Evolutionary conservation across 2,797 vertebrate species (phyloP), one percentile per base, ranked within the genome.

Genomic region (Premnoplex brunnescens): DNA sequence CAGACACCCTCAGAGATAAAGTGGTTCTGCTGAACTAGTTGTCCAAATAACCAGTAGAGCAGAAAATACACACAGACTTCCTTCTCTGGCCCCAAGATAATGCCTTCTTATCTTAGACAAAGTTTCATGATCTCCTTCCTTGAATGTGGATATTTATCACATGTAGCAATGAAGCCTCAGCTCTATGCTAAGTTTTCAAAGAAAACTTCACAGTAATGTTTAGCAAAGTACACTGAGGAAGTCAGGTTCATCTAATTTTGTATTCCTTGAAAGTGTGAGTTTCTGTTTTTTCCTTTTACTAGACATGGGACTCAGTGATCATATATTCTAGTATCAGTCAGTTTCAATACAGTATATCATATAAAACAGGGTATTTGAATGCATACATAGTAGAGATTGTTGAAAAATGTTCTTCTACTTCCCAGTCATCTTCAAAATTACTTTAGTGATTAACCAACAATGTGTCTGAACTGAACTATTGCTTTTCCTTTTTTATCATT

Each of bases 321-420:
- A 84, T 92, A 96, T 93, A 97, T 92, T 94, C 56, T 89, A n/a
- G 51, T 85, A 96, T 96, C 86, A 93, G 86, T 85, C 87, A 94
- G 46, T 85, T 96, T 89, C 89, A 85, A 68, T 48, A 89, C 54
- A 68, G 23, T 96, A 44, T 88, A 78, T 95, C 90, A 93, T 91
- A 76, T 88, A 95, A 96, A 97, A 74, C 30, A 95, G 87, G 72
- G 30, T 88, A 74, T 97, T 97, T 97, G 94, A 95, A 96, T 97
- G 85, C 91, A 95, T 92, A 59, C 56, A 63, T 56, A n/a, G 85
- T 77, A 94, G 36, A 68, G n/a, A 89, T 52, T 41, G 43, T 59
- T 96, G 96, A 96, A 92, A 94, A 96, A 96, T 96, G 56, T 90
- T 77, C 68, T 86, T 91, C 36, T 54, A 92, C 63, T 93, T 93